These are phyloP conservation scores for Agrilus cyanescens DNA, from an alignment of 2,888 invertebrate species.

Conservation along the genomic window DNA sequence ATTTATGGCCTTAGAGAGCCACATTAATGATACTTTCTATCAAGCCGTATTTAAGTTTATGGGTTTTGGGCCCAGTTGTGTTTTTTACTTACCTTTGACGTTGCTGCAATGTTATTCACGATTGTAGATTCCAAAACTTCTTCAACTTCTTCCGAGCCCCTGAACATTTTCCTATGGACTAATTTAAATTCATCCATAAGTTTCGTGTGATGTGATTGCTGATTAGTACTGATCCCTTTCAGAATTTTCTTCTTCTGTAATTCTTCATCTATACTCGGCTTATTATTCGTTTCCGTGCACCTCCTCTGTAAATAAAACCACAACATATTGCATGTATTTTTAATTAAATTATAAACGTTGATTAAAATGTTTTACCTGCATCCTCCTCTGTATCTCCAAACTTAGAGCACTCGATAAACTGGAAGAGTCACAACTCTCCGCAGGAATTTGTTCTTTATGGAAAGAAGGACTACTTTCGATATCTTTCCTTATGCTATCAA, in stretches of 20 bases:
- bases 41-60: too few relatives aligned
- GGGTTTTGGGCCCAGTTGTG: too few relatives aligned
- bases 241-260: slow-evolving; percentile 31
- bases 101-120: too few relatives aligned
- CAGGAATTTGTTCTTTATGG: slow-evolving; percentile 29
- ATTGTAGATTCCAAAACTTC: slow-evolving; percentile 1
- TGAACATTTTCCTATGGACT: slow-evolving; percentile 80
- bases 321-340: neutral
- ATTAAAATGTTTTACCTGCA: slow-evolving; percentile 41
- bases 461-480: slow-evolving; percentile 27
- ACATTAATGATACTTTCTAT: too few relatives aligned
- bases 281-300: slow-evolving; percentile 9
- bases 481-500: slow-evolving; percentile 26
- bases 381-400: slow-evolving; percentile 55
- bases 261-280: slow-evolving; percentile 32
- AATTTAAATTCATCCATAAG: slow-evolving; percentile 84
- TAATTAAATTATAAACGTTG: slow-evolving; percentile 4
- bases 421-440: slow-evolving; percentile 32
- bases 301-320: neutral
- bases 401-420: slow-evolving; percentile 58
- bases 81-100: too few relatives aligned
- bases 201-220: slow-evolving; percentile 58
- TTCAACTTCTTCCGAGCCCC: slow-evolving; percentile 23
- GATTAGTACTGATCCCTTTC: slow-evolving; percentile 45
- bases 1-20: too few relatives aligned